Evolutionary conservation across 2,888 invertebrate genomes (phyloP).

Genomic region (Clepsis dumicolana): DNA sequence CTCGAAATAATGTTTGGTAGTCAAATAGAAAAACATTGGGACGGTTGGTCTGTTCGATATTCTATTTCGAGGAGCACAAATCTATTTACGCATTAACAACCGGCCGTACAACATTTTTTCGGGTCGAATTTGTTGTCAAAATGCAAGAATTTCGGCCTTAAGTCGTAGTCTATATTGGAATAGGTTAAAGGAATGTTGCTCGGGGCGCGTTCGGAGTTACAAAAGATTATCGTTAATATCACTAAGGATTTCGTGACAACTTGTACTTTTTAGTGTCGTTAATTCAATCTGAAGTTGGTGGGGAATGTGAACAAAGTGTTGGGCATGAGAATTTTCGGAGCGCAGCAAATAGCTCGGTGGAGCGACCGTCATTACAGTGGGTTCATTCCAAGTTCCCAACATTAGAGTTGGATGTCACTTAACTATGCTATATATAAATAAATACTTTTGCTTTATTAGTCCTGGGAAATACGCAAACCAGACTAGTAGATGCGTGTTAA

Average conservation of each 20-base stretch:
- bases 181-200: slow-evolving; percentile 70
- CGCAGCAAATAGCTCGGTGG: slow-evolving; percentile 70
- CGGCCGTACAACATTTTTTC: slow-evolving; percentile 63
- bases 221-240: slow-evolving; percentile 74
- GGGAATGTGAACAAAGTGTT: slow-evolving; percentile 68
- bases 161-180: slow-evolving; percentile 73
- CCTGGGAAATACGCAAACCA: neutral
- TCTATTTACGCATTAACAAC: slow-evolving; percentile 74
- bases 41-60: slow-evolving; percentile 69
- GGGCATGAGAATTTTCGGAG: slow-evolving; percentile 72
- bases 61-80: slow-evolving; percentile 67
- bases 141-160: slow-evolving; percentile 63
- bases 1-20: slow-evolving; percentile 80
- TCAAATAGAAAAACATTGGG: slow-evolving; percentile 69
- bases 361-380: slow-evolving; percentile 72
- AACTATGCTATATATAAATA: slow-evolving; percentile 71
- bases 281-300: slow-evolving; percentile 69
- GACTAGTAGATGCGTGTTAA: too few species aligned
- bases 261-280: slow-evolving; percentile 74
- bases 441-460: slow-evolving; percentile 55
- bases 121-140: slow-evolving; percentile 70
- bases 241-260: slow-evolving; percentile 65
- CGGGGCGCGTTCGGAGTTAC: slow-evolving; percentile 61
- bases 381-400: slow-evolving; percentile 70
- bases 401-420: slow-evolving; percentile 70